Evolutionary conservation across 2,113 vertebrate species (phyloP).

Genomic region (Seriola quinqueradiata): DNA sequence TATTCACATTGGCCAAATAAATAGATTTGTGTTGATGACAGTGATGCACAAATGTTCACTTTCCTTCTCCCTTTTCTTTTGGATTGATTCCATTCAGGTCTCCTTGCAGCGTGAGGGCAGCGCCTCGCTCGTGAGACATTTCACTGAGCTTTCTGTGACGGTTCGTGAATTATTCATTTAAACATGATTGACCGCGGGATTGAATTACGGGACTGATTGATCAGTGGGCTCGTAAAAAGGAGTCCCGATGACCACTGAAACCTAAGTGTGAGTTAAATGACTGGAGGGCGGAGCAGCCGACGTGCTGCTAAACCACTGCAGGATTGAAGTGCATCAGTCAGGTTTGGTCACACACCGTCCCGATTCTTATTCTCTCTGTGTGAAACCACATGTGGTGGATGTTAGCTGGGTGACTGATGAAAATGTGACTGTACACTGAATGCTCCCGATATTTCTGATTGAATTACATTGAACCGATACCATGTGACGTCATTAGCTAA

Average conservation of each 20-base stretch:
- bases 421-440: background rate
- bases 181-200: conserved; percentile 77
- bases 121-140: conserved; percentile 51
- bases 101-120: conserved; percentile 34
- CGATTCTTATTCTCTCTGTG: background rate
- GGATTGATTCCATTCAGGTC: conserved; percentile 36
- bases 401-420: background rate
- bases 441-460: background rate
- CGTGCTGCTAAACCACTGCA: background rate
- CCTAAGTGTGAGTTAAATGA: conserved; percentile 73
- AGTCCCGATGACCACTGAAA: conserved; percentile 72
- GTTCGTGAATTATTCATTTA: conserved; percentile 80
- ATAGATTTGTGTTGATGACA: conserved; percentile 14
- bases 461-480: background rate
- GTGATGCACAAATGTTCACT: conserved; percentile 1
- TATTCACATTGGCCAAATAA: background rate
- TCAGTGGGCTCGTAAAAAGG: conserved; percentile 75
- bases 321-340: conserved; percentile 1
- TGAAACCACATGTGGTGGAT: background rate
- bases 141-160: conserved; percentile 66
- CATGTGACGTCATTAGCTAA: background rate
- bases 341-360: background rate
- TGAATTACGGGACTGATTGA: conserved; percentile 79
- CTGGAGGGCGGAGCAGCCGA: conserved; percentile 42
- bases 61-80: conserved; percentile 32